phyloP scores from a whole-genome alignment of 2,113 vertebrate genomes.

The Promerops cafer region DNA sequence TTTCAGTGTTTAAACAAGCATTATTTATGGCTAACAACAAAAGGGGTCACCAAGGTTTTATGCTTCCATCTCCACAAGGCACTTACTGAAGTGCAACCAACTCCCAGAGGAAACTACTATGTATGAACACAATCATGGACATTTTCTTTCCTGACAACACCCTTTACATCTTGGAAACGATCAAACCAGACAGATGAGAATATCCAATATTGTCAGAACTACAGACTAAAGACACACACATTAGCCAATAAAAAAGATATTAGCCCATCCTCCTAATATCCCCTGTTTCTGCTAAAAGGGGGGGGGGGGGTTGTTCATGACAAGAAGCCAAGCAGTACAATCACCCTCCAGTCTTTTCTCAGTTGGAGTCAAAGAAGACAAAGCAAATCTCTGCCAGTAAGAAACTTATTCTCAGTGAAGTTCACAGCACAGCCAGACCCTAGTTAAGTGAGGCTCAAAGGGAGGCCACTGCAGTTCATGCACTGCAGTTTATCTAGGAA shows the following conservation, averaged over 20 bases:
- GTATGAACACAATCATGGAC: neutral
- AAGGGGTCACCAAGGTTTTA: neutral
- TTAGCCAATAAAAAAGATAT: neutral
- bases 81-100: neutral
- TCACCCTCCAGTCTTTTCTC: neutral
- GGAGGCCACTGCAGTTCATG: slow-evolving; percentile 33
- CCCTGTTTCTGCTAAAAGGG: neutral
- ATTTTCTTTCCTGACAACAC: slow-evolving; percentile 50
- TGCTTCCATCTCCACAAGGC: neutral
- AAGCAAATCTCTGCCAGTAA: slow-evolving; percentile 1
- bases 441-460: slow-evolving; percentile 22
- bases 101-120: neutral
- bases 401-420: slow-evolving; percentile 8
- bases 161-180: slow-evolving; percentile 22
- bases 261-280: slow-evolving; percentile 7
- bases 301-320: neutral
- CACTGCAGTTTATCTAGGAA: neutral
- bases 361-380: slow-evolving; percentile 27
- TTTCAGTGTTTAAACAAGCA: neutral
- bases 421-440: slow-evolving; percentile 15
- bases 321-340: slow-evolving; percentile 21
- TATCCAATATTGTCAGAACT: neutral
- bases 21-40: neutral
- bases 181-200: slow-evolving; percentile 15
- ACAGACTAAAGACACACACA: slow-evolving; percentile 1